Percentiles rank a stretch among this genome's conserved stretches.
Conservation (phyloP, 2,113 vertebrate genomes). For the Nipponia nippon region DNA sequence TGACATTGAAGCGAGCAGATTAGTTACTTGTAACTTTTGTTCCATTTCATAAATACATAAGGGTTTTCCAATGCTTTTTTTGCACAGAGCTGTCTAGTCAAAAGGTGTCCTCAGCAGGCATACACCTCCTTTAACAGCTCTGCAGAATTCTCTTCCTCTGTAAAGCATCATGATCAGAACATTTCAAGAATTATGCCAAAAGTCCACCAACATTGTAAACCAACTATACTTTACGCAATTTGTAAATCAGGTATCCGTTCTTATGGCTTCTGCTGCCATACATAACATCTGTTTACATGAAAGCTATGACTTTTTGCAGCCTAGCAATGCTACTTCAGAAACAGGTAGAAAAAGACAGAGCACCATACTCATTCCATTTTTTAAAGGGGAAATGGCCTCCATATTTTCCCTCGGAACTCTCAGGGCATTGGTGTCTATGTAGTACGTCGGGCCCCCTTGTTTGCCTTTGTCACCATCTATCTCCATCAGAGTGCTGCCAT, state of each 20-base stretch:
- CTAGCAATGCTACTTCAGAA: neutral
- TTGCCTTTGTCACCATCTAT: conserved; percentile 95
- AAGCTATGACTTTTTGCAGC: neutral
- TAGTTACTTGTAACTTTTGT: neutral
- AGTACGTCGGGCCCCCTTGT: conserved; percentile 90
- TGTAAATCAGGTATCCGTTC: neutral
- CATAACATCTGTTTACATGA: neutral
- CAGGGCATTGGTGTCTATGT: conserved; percentile 95
- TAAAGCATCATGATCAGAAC: neutral
- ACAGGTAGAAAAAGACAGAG: neutral
- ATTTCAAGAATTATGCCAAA: neutral
- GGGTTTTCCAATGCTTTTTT: neutral
- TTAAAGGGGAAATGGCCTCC: conserved; percentile 96
- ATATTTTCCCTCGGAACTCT: conserved; percentile 93
- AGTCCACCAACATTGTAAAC: neutral
- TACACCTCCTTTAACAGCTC: neutral
- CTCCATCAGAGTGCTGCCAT: conserved; percentile 94
- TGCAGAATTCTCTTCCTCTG: neutral
- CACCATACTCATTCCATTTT: conserved; percentile 96
- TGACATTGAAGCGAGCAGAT: neutral
- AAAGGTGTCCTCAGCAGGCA: neutral
- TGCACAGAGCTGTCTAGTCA: neutral
- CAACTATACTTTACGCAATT: neutral
- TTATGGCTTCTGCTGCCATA: neutral
- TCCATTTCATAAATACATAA: neutral